Evolutionary conservation across 2,888 invertebrate species (phyloP).

Genomic region (Adelphocoris suturalis): DNA sequence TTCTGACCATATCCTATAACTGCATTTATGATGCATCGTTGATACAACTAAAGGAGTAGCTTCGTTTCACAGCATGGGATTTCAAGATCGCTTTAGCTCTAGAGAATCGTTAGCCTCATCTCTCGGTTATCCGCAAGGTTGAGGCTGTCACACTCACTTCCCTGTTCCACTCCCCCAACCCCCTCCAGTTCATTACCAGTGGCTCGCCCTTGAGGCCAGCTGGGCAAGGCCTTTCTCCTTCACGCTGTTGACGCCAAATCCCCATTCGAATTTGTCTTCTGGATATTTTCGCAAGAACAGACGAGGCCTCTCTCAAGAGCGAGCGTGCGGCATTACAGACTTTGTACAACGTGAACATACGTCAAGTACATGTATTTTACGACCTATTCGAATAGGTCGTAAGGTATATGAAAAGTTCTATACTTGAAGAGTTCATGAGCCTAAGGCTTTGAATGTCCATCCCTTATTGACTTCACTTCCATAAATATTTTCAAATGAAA

Average conservation of each 20-base stretch:
- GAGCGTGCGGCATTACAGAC: too few relatives aligned
- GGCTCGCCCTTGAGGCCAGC: neutral
- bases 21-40: neutral
- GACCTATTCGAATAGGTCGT: too few relatives aligned
- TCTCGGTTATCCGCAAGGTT: neutral
- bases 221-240: neutral
- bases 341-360: too few relatives aligned
- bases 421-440: too few relatives aligned
- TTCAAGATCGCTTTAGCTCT: neutral
- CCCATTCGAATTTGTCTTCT: neutral
- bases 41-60: neutral
- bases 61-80: neutral
- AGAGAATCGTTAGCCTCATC: neutral
- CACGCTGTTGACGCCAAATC: neutral
- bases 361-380: too few relatives aligned
- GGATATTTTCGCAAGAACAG: neutral
- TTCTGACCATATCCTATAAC: too few relatives aligned
- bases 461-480: too few relatives aligned
- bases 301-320: too few relatives aligned
- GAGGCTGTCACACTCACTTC: slow-evolving; percentile 10
- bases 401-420: too few relatives aligned
- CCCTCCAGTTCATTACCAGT: neutral
- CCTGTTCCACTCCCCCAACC: neutral
- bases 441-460: too few relatives aligned
- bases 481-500: too few relatives aligned